Conservation (phyloP, 2,797 vertebrate species). For the Falco peregrinus region DNA sequence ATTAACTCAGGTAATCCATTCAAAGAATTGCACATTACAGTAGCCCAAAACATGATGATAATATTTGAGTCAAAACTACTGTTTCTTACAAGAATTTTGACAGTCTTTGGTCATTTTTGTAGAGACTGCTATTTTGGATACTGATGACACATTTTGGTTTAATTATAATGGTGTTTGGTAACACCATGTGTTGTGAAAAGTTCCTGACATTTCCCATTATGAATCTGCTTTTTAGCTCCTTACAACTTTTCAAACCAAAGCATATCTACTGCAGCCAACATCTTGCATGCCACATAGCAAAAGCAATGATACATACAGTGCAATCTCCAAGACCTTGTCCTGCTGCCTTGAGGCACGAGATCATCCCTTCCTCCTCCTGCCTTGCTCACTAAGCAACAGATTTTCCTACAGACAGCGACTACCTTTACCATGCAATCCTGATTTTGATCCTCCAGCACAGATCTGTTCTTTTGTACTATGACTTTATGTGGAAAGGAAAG, state of each 20-base stretch:
- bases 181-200: background rate
- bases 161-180: background rate
- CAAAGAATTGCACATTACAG: background rate
- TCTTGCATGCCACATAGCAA: fast-evolving
- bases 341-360: background rate
- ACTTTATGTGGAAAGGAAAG: fast-evolving
- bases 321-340: background rate
- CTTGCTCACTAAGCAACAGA: background rate
- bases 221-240: background rate
- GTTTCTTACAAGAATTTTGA: background rate
- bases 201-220: background rate
- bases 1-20: background rate
- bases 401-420: background rate
- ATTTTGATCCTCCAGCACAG: background rate
- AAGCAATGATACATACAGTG: background rate
- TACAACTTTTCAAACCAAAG: background rate
- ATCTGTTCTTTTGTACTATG: too few relatives aligned
- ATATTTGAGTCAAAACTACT: background rate
- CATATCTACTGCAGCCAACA: fast-evolving
- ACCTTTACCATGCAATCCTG: background rate
- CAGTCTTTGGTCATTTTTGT: background rate
- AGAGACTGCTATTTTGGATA: background rate
- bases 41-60: fast-evolving
- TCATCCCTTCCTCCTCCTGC: background rate
- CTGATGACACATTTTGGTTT: background rate